phyloP scores from a whole-genome alignment of 2,113 vertebrate species.

The Anas platyrhynchos region DNA sequence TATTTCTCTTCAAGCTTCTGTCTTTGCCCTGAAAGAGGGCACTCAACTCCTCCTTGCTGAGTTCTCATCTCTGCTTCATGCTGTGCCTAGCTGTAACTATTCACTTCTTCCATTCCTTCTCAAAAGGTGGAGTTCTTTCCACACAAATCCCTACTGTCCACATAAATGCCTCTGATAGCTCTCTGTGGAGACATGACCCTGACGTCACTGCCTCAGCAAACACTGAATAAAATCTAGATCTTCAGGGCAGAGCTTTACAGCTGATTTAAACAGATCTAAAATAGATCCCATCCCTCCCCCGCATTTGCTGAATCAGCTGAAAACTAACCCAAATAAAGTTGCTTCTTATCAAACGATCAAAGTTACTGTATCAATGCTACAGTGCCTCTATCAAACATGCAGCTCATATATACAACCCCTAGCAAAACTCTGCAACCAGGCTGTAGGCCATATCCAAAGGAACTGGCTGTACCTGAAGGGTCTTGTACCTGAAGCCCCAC shows the following conservation, averaged over 20 bases:
- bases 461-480: background rate
- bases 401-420: background rate
- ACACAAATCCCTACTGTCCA: background rate
- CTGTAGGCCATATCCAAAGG: background rate
- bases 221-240: background rate
- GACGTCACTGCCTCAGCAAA: constrained; percentile 8
- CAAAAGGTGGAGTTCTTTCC: constrained; percentile 3
- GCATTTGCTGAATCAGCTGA: background rate
- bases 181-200: background rate
- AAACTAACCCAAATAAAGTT: background rate
- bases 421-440: background rate
- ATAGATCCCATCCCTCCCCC: background rate
- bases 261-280: background rate
- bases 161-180: background rate
- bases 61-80: background rate
- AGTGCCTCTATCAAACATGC: rapidly evolving
- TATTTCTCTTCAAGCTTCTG: background rate
- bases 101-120: background rate
- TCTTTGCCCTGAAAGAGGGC: background rate
- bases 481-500: background rate
- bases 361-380: background rate
- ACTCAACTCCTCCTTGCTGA: background rate
- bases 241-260: background rate
- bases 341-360: background rate
- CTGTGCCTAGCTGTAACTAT: background rate